Base-by-base conservation (phyloP, 1,140 invertebrate species). In the Homarus americanus region DNA sequence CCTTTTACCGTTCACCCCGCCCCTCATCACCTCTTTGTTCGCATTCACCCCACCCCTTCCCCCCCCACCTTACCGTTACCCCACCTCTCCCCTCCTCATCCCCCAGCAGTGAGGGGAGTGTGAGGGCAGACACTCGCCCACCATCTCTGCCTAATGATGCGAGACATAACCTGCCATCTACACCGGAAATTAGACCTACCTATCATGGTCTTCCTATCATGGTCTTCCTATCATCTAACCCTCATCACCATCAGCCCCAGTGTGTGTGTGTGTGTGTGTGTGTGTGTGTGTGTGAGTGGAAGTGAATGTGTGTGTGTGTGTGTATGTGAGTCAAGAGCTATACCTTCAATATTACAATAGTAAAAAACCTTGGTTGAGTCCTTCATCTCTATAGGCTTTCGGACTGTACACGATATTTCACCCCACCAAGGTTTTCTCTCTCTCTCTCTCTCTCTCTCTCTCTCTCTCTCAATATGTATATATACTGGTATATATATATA, bases 141-240 rank as follows among this genome's bases (percentile, higher is more conserved):
- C 79, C 79, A 82, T 34, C 44, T 5, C 49, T 34, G 63, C 63
- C 82, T 84, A 84, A 84, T 84, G 82, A 84, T 38, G 82, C 82
- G 82, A 7, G 82, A 84, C 63, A 84, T 72, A 72, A 66, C 63
- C 80, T 72, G 82, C 63, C 82, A 84, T 84, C 82, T 84, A 44
- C 63, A 40, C 38, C 82, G 82, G 82, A 84, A 84, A 84, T 84
- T 84, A 66, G 82, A 7, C 63, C 63, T 58, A n/a, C 5, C 82
- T 84, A 72, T 84, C 82, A 84, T 28, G 2, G 72, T 17, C 36
- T 84, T 24, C 40, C 82, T 84, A 84, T 84, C 82, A 15, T 69
- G 15, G 10, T 38, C 24, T n/a, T n/a, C 78, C 44, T 17, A 9
- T 58, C 32, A n/a, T n/a, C 12, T n/a, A 12, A 5, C 49, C 80